phyloP scores from a whole-genome alignment of 1,140 invertebrate species.

The Trichonephila clavipes region DNA sequence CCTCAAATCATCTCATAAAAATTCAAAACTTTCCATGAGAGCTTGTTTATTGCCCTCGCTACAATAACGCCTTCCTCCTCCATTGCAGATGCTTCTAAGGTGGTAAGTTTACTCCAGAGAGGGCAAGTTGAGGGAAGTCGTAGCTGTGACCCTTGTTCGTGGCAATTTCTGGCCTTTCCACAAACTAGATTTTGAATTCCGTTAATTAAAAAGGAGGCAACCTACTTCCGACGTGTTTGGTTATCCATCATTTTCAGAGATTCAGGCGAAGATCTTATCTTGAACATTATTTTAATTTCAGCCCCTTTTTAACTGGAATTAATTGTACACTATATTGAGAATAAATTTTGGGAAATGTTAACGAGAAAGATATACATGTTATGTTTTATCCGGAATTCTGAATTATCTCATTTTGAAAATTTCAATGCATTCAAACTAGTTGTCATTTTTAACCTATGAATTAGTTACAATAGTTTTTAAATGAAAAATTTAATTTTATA shows the following conservation, averaged over 20 bases:
- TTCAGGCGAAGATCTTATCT: conserved; percentile 25
- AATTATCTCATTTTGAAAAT: too few species aligned
- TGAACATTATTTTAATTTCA: neutral
- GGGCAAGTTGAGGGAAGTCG: neutral
- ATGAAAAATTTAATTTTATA: too few species aligned
- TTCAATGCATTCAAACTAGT: too few species aligned
- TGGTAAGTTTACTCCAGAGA: neutral
- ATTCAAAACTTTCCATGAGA: conserved; percentile 47
- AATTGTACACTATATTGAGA: too few species aligned
- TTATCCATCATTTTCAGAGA: conserved; percentile 2
- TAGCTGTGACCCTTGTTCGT: neutral
- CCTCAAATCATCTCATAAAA: conserved; percentile 29
- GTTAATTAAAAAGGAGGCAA: conserved; percentile 27
- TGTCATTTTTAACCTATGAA: too few species aligned
- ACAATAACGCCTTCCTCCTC: conserved; percentile 1
- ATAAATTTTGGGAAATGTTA: too few species aligned
- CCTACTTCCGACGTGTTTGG: conserved; percentile 11
- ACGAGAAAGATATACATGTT: too few species aligned
- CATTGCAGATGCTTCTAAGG: neutral
- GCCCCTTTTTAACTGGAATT: neutral
- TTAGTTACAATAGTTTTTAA: too few species aligned
- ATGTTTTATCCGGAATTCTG: too few species aligned
- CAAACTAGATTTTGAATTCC: conserved; percentile 41
- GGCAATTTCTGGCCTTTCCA: neutral
- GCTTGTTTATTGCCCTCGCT: conserved; percentile 53